Conservation (phyloP, 2,797 vertebrate genomes). For the Gadopsis bispinosus region DNA sequence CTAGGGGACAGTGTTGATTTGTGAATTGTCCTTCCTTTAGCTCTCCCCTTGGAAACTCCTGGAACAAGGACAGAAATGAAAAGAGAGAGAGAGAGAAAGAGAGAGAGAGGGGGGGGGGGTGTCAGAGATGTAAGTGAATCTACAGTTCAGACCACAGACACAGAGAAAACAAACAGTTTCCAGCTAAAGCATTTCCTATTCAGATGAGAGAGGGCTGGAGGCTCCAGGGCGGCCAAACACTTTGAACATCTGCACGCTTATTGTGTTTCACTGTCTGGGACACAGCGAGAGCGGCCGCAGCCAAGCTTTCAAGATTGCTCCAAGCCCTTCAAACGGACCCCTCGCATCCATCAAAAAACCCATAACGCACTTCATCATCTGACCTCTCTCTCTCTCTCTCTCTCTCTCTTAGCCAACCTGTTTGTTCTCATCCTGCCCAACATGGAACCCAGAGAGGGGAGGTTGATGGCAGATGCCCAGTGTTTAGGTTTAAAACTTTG, state of each 20-base stretch:
- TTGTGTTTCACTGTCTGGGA: constrained; percentile 82
- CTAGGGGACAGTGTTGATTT: constrained; percentile 86
- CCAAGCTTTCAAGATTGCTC: constrained; percentile 76
- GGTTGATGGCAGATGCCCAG: constrained; percentile 54
- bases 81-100: constrained; percentile 28
- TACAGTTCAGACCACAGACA: constrained; percentile 83
- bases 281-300: constrained; percentile 57
- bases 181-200: constrained; percentile 84
- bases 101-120: constrained; percentile 1
- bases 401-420: constrained; percentile 49
- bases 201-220: constrained; percentile 76
- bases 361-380: constrained; percentile 73
- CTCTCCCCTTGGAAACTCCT: constrained; percentile 80
- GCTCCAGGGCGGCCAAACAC: constrained; percentile 72
- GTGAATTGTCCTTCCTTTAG: constrained; percentile 79
- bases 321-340: constrained; percentile 70
- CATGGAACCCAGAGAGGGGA: constrained; percentile 47
- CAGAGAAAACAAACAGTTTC: constrained; percentile 84
- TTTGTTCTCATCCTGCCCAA: constrained; percentile 69
- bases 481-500: constrained; percentile 51
- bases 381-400: constrained; percentile 33
- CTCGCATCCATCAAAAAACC: constrained; percentile 71
- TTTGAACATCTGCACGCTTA: constrained; percentile 84
- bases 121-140: constrained; percentile 80
- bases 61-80: constrained; percentile 50